phyloP scores from a whole-genome alignment of 2,888 invertebrate species.

The Pegoplata infirma region DNA sequence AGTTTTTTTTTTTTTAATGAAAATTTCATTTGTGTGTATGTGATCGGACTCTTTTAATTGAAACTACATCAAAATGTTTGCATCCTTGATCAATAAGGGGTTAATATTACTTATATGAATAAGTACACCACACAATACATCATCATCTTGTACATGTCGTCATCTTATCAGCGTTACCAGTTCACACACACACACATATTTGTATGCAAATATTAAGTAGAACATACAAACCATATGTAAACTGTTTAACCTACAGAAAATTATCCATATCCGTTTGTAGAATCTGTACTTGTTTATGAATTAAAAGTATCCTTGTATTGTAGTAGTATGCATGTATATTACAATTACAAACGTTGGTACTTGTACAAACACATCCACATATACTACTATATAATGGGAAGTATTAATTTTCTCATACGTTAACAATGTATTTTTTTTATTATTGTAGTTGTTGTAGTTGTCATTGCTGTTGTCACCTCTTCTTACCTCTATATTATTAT shows the following conservation, averaged over 20 bases:
- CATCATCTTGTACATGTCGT: neutral
- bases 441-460: neutral
- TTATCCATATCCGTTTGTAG: neutral
- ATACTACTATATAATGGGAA: neutral
- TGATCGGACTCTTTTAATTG: too few relatives aligned
- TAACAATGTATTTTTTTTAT: slow-evolving; percentile 12
- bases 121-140: neutral
- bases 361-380: neutral
- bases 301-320: neutral
- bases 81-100: too few relatives aligned
- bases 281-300: neutral
- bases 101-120: neutral
- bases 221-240: too few relatives aligned
- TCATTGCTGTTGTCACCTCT: slow-evolving; percentile 20
- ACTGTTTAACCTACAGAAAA: neutral
- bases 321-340: neutral
- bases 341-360: too few relatives aligned
- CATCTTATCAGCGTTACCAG: neutral
- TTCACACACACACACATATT: neutral
- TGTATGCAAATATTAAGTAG: too few relatives aligned
- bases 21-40: too few relatives aligned
- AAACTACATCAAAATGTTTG: too few relatives aligned
- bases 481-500: neutral
- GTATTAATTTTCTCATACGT: slow-evolving; percentile 4
- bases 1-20: too few relatives aligned